phyloP scores from a whole-genome alignment of 2,113 vertebrate genomes.

The Thermophis baileyi region DNA sequence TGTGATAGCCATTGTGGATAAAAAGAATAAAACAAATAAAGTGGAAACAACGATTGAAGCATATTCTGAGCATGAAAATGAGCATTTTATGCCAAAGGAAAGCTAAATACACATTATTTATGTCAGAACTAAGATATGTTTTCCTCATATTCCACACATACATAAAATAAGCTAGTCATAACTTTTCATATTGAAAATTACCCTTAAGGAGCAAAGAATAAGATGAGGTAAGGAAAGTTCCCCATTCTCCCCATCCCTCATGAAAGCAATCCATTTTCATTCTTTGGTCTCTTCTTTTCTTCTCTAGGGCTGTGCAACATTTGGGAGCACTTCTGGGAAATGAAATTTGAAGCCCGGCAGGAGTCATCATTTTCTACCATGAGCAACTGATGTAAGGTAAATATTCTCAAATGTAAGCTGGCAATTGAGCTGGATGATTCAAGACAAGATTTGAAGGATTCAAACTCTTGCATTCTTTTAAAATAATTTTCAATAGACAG shows the following conservation, averaged over 20 bases:
- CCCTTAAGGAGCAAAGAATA: neutral
- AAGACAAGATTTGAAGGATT: neutral
- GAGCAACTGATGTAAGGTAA: neutral
- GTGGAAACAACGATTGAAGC: neutral
- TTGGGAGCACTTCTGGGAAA: neutral
- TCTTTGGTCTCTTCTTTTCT: neutral
- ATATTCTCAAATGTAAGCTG: neutral
- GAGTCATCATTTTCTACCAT: neutral
- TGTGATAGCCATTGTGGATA: neutral
- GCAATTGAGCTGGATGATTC: neutral
- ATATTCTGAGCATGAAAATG: slow-evolving; percentile 4
- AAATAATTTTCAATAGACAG: neutral
- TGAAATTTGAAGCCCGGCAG: neutral
- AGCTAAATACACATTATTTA: neutral
- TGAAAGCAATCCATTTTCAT: neutral
- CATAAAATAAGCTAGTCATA: neutral
- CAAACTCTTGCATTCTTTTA: neutral
- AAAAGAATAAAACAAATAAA: neutral
- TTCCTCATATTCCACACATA: neutral
- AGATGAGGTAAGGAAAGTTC: neutral
- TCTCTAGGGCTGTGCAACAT: neutral
- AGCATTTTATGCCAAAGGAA: neutral
- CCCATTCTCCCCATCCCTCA: neutral
- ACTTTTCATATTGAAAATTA: neutral
- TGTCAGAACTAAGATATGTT: neutral